Base-by-base conservation (phyloP, 1,140 invertebrate genomes). In the Cherax destructor region DNA sequence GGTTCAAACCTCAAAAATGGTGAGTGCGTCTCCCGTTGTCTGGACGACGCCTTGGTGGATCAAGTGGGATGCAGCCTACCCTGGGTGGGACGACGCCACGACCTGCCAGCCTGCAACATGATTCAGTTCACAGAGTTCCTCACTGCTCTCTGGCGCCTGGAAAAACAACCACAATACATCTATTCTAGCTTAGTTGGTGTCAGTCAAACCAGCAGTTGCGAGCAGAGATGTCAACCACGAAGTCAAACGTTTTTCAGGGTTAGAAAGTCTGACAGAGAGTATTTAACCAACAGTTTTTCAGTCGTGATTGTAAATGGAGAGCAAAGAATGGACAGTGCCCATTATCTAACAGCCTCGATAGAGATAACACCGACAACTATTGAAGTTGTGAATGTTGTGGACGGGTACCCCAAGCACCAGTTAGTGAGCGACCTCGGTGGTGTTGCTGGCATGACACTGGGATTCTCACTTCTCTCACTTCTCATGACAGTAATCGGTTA, bases 61-160 rank as follows among this genome's bases (percentile, higher is more conserved):
- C 86, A 79, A 21, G 10, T 88, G 50, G 52, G 77, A 10, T 88
- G 86, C 49, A 41, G 52, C 41, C 18, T 88, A 41, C 77, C 86
- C 78, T 88, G 76, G 72, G 74, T 61, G 24, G 59, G 18, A 9
- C n/a, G 24, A 21, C 24, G 30, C 24, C 72, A 61, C 9, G 86
- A 88, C 41, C 30, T 88, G 24, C 76, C 16, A 18, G n/a, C 41
- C 52, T 88, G 86, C 59, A 88, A 80, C 76, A 61, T 88, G 86
- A 88, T 52, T 30, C 52, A 79, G 56, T 79, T 88, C 41, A 30
- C 77, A 24, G 11, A 78, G 18, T 88, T 88, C 41, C 52, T 88
- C 77, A 65, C 52, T 59, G 21, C 9, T 59, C 77, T 88, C 24
- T 88, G 86, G 86, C 56, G 41, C 11, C 30, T 88, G 6, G 77